Evolutionary conservation across 2,888 invertebrate species (phyloP), one percentile per base, ranked within the genome.

Genomic region (Drosophila affinis): DNA sequence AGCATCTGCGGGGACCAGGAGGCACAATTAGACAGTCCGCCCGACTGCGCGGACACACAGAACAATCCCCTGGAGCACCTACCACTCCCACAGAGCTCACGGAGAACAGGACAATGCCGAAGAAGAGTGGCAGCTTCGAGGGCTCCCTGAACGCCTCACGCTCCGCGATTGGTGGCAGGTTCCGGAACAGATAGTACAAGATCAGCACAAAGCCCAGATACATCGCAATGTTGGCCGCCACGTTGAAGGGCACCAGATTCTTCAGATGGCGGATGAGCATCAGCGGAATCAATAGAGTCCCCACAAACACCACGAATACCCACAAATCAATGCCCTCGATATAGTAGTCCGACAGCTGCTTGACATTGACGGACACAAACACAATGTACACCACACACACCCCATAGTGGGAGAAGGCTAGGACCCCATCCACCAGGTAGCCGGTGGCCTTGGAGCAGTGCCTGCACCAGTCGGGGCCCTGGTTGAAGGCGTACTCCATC

Each of bases 341-440:
- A 81, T 94, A 92, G 67, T 89, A 90, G 76, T 95, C 95, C 0
- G 95, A 93, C 0, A 96, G 95, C 93, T 96, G 95, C 88, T 96
- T 94, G 0, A 97, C 81, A 91, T 96, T 98, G 72, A 94, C 95
- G 2, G 98, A 94, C 14, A 98, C 96, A 91, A 98, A 99, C 4
- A 98, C 96, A 60, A 98, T 95, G 92, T 99, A 99, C 0, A 98
- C 98, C 91, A 98, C 98, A 92, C 98, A 98, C 90, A 98, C 98
- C 14, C 99, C 99, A 80, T 98, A 93, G 91, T 99, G 94, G 90
- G 98, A 98, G 48, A 98, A 93, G 58, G 97, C 95, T 53, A 96
- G 93, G 90, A 96, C 96, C 88, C 94, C 92, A 90, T 96, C 96
- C 70, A 96, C 95, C 85, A 95, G 93, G 17, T 10, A 44, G 0